These are phyloP conservation scores for Opisthocomus hoazin DNA, from an alignment of 2,113 vertebrate genomes.

Conservation along the genomic window DNA sequence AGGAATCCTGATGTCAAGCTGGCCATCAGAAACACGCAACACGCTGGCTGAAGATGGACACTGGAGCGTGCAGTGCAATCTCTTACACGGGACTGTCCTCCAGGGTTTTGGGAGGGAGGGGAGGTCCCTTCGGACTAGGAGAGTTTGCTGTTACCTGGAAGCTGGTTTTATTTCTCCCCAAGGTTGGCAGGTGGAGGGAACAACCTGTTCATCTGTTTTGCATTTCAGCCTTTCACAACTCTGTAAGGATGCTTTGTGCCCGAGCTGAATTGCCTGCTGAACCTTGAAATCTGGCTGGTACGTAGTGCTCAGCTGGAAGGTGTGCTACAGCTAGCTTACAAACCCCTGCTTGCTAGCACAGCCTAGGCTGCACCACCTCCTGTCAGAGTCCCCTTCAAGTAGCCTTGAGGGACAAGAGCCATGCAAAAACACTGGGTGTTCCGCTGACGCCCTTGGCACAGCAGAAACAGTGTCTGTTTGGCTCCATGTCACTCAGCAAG, in stretches of 20 bases:
- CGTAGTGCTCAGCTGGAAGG: neutral
- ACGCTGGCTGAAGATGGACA: neutral
- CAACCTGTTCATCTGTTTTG: neutral
- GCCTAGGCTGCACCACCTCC: neutral
- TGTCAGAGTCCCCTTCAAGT: neutral
- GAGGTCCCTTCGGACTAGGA: neutral
- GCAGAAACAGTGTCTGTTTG: neutral
- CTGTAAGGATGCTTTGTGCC: neutral
- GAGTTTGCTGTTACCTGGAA: neutral
- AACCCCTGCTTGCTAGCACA: neutral
- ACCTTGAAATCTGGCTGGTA: constrained; percentile 13
- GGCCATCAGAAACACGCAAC: neutral
- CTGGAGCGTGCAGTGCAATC: neutral
- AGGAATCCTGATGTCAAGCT: neutral
- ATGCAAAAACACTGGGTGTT: neutral
- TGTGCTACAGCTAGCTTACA: neutral
- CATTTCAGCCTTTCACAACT: neutral
- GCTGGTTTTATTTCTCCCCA: neutral
- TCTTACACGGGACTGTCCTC: neutral
- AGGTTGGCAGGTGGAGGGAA: neutral
- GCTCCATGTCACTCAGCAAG: neutral
- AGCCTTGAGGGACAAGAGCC: neutral
- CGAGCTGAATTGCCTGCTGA: constrained; percentile 4
- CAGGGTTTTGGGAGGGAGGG: neutral
- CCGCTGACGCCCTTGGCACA: neutral